Evolutionary conservation across 2,888 invertebrate genomes (phyloP).

Genomic region (Cylloceria caligata): DNA sequence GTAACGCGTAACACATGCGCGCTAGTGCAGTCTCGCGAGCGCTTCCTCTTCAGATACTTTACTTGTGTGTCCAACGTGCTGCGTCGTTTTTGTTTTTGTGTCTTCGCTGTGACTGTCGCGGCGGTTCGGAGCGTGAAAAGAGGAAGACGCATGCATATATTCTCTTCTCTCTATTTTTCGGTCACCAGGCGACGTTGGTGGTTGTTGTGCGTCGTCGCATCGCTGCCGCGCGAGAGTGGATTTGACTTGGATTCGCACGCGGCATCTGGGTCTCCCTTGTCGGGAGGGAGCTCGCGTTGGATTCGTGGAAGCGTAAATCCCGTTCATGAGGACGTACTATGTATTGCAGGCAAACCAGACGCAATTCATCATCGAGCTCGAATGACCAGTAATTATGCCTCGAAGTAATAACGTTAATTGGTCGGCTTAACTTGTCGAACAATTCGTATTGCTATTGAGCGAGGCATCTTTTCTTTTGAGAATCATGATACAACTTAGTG

Average conservation of each 20-base stretch:
- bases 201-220: too few relatives aligned
- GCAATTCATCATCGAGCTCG: conserved; percentile 44
- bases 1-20: conserved; percentile 59
- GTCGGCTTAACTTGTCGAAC: conserved; percentile 31
- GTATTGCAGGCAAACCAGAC: conserved; percentile 10
- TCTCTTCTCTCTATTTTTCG: conserved; percentile 11
- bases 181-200: too few relatives aligned
- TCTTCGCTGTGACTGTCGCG: conserved; percentile 47
- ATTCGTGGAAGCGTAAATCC: conserved; percentile 59
- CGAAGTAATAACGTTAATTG: conserved; percentile 67
- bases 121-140: conserved; percentile 57
- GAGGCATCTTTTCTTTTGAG: conserved; percentile 29
- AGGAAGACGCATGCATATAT: conserved; percentile 46
- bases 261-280: conserved; percentile 28
- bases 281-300: conserved; percentile 10
- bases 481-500: neutral
- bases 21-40: conserved; percentile 51
- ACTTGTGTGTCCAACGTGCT: neutral
- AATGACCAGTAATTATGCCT: conserved; percentile 66
- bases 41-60: neutral
- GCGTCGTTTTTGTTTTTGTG: conserved; percentile 28
- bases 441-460: conserved; percentile 12
- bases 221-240: conserved; percentile 52
- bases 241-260: conserved; percentile 40
- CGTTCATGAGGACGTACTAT: conserved; percentile 27